These are phyloP conservation scores for Dynastes maya DNA, from an alignment of 2,888 invertebrate genomes.

Conservation along the genomic window DNA sequence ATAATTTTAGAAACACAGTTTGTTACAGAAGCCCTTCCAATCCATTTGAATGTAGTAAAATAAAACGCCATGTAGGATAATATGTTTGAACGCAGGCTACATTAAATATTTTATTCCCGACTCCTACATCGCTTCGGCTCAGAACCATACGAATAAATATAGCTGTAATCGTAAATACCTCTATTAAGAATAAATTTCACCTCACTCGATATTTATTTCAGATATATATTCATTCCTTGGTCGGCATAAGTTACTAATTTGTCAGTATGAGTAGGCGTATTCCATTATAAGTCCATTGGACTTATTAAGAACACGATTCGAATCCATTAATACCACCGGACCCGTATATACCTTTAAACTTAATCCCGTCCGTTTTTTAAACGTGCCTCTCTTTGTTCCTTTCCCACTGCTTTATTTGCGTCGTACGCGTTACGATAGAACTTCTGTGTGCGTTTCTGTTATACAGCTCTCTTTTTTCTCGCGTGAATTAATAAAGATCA, in stretches of 20 bases:
- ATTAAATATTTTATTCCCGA: conserved; percentile 15
- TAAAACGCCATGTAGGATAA: not conserved
- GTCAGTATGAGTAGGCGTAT: conserved; percentile 49
- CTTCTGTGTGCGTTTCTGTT: conserved; percentile 14
- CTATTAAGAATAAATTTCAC: conserved; percentile 41
- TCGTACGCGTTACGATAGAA: conserved; percentile 16
- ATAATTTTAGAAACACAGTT: too few species aligned
- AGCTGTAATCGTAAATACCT: conserved; percentile 44
- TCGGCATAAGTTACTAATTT: conserved; percentile 44
- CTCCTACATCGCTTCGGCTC: conserved; percentile 10
- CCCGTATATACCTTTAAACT: conserved; percentile 28
- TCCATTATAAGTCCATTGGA: conserved; percentile 43
- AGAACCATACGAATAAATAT: conserved; percentile 24
- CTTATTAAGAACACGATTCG: conserved; percentile 45
- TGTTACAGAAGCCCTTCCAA: too few species aligned
- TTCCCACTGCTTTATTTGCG: conserved; percentile 10
- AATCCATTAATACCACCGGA: conserved; percentile 35
- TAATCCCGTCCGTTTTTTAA: conserved; percentile 32
- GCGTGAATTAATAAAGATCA: conserved; percentile 41
- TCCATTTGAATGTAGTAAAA: too few species aligned
- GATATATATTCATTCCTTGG: conserved; percentile 26
- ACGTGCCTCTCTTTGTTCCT: conserved; percentile 25
- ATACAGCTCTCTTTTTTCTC: conserved; percentile 8
- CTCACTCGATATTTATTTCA: conserved; percentile 41
- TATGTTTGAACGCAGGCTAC: not conserved